Percentiles rank a stretch among this genome's conserved stretches.
These are phyloP conservation scores for Passer domesticus DNA, from an alignment of 2,113 vertebrate species.

Conservation along the genomic window DNA sequence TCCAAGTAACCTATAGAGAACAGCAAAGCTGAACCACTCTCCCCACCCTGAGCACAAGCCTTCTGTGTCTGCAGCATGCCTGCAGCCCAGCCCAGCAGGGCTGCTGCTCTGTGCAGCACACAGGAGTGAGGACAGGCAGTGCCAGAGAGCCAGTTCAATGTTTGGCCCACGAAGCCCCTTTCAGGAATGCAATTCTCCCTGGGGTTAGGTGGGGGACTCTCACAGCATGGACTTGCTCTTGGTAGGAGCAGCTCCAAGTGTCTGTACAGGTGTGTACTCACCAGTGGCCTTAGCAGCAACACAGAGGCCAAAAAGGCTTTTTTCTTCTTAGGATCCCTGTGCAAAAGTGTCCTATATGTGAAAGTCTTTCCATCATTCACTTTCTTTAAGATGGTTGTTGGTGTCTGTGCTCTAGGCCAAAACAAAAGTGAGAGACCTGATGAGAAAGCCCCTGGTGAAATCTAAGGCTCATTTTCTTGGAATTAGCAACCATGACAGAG, in stretches of 20 bases:
- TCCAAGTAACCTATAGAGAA: background rate
- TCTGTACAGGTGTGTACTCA: background rate
- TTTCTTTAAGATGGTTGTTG: background rate
- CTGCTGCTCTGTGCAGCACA: background rate
- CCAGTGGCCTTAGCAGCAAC: background rate
- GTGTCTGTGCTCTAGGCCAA: background rate
- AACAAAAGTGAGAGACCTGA: background rate
- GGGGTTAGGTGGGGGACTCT: background rate
- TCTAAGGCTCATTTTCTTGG: background rate
- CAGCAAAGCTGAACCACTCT: background rate
- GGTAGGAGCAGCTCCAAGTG: background rate
- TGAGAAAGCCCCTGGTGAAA: background rate
- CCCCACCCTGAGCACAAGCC: background rate
- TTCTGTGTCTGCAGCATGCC: background rate
- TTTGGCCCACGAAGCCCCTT: background rate
- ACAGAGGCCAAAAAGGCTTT: background rate
- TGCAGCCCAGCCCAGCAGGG: background rate
- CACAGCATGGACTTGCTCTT: background rate
- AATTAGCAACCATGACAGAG: background rate
- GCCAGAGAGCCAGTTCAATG: fast-evolving
- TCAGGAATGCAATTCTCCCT: background rate
- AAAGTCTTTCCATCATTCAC: background rate
- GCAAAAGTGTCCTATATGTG: background rate
- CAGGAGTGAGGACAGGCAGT: background rate
- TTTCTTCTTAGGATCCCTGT: background rate